Percentiles rank a stretch among this genome's conserved stretches.
These are phyloP conservation scores for Zophobas morio DNA, from an alignment of 1,140 invertebrate species.

Conservation along the genomic window DNA sequence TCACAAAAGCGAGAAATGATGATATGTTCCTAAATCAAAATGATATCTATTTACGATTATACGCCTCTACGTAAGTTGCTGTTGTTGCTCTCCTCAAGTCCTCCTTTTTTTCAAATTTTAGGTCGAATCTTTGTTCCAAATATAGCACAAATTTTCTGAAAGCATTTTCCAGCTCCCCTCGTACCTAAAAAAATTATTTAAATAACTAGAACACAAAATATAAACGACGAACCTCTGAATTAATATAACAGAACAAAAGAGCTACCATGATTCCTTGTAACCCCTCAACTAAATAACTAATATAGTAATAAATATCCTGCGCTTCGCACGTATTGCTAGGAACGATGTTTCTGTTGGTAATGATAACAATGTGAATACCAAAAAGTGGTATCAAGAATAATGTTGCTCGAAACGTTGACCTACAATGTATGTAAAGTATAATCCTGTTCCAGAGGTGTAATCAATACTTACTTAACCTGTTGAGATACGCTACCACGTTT, in stretches of 20 bases:
- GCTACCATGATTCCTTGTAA: constrained; percentile 73
- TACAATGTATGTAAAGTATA: constrained; percentile 25
- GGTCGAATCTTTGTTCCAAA: constrained; percentile 54
- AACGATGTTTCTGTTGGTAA: constrained; percentile 58
- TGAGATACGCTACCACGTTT: constrained; percentile 69
- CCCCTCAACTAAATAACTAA: constrained; percentile 71
- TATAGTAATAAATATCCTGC: constrained; percentile 72
- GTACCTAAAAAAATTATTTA: constrained; percentile 52
- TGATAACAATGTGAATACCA: constrained; percentile 62
- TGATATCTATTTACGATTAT: constrained; percentile 20
- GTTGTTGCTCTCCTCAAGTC: constrained; percentile 52
- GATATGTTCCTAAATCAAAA: background rate
- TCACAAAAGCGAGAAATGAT: background rate
- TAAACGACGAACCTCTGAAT: constrained; percentile 70
- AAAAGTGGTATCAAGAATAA: constrained; percentile 63
- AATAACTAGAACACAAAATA: no score
- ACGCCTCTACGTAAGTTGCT: constrained; percentile 51
- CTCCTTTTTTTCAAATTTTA: constrained; percentile 41
- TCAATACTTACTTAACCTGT: constrained; percentile 59
- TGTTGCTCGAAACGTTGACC: constrained; percentile 60
- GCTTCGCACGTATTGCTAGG: constrained; percentile 66
- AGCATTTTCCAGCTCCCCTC: constrained; percentile 55
- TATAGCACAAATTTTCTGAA: constrained; percentile 53
- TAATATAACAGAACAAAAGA: constrained; percentile 73
- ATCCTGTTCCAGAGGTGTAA: background rate